Conservation (phyloP, 2,888 invertebrate genomes). For the Rhingia campestris region DNA sequence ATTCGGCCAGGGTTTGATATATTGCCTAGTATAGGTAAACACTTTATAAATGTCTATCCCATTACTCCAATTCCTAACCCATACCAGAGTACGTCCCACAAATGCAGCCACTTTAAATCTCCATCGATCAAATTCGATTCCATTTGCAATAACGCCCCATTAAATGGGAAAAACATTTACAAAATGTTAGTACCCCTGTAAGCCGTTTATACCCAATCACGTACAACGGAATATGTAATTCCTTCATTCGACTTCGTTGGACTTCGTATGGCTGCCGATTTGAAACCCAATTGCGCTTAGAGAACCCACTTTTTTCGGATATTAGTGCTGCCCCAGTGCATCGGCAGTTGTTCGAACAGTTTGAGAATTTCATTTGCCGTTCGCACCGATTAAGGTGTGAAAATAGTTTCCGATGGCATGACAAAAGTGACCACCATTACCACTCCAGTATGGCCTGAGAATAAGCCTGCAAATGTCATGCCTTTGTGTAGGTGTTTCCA, state of each 20-base stretch:
- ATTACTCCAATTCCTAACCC: too few relatives aligned
- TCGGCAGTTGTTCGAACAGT: not conserved
- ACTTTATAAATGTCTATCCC: too few relatives aligned
- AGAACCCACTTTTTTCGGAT: conserved; percentile 2
- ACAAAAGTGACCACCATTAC: not conserved
- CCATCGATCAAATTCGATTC: too few relatives aligned
- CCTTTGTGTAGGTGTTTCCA: conserved; percentile 43
- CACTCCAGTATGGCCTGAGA: conserved; percentile 6
- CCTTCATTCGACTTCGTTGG: not conserved
- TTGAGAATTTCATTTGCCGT: not conserved
- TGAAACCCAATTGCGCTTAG: not conserved
- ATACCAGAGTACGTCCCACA: too few relatives aligned
- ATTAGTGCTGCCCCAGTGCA: conserved; percentile 7
- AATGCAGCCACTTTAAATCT: too few relatives aligned
- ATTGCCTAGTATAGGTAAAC: too few relatives aligned
- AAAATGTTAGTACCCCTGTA: not conserved
- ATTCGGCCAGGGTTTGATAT: too few relatives aligned
- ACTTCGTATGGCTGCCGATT: conserved; percentile 6
- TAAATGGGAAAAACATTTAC: too few relatives aligned
- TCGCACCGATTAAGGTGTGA: conserved; percentile 18
- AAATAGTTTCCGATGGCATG: conserved; percentile 8
- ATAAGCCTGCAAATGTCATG: conserved; percentile 31
- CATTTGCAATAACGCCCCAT: too few relatives aligned
- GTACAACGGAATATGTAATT: not conserved
- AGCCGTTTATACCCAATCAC: not conserved